Evolutionary conservation across 2,888 invertebrate genomes (phyloP), one percentile per base, ranked within the genome.

Genomic region (Allacma fusca): DNA sequence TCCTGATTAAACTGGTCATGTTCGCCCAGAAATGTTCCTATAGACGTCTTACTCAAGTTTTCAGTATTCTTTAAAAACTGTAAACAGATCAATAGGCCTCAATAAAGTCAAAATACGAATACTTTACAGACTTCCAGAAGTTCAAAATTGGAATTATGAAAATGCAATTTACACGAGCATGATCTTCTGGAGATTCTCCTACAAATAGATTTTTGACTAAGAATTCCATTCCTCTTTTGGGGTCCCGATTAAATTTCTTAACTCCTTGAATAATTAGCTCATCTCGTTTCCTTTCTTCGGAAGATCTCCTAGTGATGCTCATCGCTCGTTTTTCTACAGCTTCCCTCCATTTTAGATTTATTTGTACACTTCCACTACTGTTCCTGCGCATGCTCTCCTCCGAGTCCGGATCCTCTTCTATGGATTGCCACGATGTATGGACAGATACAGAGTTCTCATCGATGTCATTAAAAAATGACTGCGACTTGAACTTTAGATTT

Each of bases 1-100:
- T 86, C 85, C 73, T 88, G 86, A 82, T 88, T 88, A 85, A 89
- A 88, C 78, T 88, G 88, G 82, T 86, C 86, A 81, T 86, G 87
- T 85, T 89, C 89, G 67, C 89, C 89, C n/a, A 89, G 85, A 84
- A 89, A 89, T 82, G 89, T 88, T 44, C 89, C 89, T 50, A 90
- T 89, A 69, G 89, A 88, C 4, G 88, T 88, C 85, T 89, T 89
- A 84, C 87, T 88, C 44, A 90, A 86, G 4, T 88, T 88, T 83
- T 89, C 89, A n/a, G 88, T 88, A 81, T 87, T 87, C 81, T 85
- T 84, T 12, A 83, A 72, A 75, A 81, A 82, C 82, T 82, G 72
- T 16, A 62, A 64, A 50, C 21, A 62, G 28, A 40, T 50, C 2
- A 13, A 50, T 50, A 19, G 16, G 4, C 19, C 2, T 50, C 19